Conservation (phyloP, 2,113 vertebrate species). For the Antennarius striatus region DNA sequence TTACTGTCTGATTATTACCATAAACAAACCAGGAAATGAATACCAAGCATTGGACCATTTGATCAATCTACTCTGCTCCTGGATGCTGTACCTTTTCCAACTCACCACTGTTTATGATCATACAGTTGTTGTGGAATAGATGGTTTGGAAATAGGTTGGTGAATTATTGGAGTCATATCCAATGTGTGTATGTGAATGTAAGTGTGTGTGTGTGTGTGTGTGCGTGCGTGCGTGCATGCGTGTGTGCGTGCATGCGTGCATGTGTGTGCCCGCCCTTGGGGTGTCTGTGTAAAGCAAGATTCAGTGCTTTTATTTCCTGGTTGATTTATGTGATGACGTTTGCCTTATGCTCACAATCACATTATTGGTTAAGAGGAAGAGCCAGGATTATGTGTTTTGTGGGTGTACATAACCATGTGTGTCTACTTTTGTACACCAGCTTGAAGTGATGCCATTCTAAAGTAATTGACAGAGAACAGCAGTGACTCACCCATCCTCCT, state of each 20-base stretch:
- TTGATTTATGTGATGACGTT: constrained; percentile 72
- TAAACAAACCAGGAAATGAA: constrained; percentile 50
- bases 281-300: constrained; percentile 47
- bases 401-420: background rate
- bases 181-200: too few species aligned
- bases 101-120: constrained; percentile 32
- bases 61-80: constrained; percentile 40
- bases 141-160: constrained; percentile 24
- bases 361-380: constrained; percentile 56
- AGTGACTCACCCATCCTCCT: background rate
- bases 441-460: background rate
- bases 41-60: constrained; percentile 42
- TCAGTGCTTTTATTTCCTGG: constrained; percentile 57
- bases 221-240: background rate
- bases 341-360: constrained; percentile 64
- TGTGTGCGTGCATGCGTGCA: constrained; percentile 5
- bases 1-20: constrained; percentile 29
- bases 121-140: constrained; percentile 33
- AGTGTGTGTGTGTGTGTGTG: background rate
- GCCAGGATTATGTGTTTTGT: constrained; percentile 8
- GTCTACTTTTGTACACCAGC: constrained; percentile 22
- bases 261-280: constrained; percentile 54
- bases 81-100: constrained; percentile 22
- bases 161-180: constrained; percentile 36
- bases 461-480: constrained; percentile 21